A percentile compares a stretch with the other conserved stretches of the same genome.
Conservation (phyloP, 2,888 invertebrate species). For the Pristionchus japonicus region DNA sequence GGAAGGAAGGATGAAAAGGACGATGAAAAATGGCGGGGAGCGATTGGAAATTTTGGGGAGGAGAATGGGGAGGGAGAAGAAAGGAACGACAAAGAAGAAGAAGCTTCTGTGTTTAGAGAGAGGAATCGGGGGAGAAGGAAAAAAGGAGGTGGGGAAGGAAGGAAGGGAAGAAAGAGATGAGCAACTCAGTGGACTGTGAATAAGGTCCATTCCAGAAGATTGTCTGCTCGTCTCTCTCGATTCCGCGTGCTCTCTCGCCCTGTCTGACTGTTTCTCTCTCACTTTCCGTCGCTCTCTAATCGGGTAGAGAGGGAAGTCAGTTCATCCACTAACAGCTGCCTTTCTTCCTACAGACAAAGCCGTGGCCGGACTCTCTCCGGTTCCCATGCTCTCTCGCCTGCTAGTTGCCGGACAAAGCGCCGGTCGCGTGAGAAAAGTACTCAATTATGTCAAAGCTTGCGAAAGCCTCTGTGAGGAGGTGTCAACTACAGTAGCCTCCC, state of each 20-base stretch:
- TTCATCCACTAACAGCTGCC: neutral
- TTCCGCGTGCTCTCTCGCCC: neutral
- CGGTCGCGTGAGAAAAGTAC: neutral
- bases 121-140: neutral
- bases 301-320: too few species aligned
- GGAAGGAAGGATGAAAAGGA: neutral
- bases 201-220: neutral
- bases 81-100: constrained; percentile 40
- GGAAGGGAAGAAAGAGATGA: neutral
- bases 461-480: neutral
- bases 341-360: neutral
- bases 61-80: neutral
- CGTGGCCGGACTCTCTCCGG: neutral
- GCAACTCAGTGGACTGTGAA: neutral
- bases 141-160: neutral
- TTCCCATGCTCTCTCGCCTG: neutral
- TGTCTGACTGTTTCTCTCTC: neutral
- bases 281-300: neutral
- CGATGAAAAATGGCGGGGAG: neutral
- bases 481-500: neutral
- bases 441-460: neutral
- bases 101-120: constrained; percentile 21
- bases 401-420: neutral
- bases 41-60: neutral
- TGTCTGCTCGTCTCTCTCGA: neutral